Percentiles rank a stretch among this genome's conserved stretches.
Evolutionary conservation across 2,797 vertebrate genomes (phyloP).

Genomic region (Schizothorax lantsangensis): DNA sequence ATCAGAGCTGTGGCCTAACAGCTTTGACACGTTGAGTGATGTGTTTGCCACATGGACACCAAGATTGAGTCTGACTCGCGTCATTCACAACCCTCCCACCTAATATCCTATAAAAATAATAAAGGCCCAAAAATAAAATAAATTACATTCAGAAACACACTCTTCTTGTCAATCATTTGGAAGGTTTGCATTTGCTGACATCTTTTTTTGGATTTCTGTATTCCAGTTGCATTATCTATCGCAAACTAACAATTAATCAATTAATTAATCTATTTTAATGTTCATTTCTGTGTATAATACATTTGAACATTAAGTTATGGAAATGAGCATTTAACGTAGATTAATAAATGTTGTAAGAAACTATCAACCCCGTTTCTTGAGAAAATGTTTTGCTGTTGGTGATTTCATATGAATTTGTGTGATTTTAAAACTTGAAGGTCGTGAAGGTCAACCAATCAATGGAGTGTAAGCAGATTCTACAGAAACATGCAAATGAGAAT

Average conservation of each 20-base stretch:
- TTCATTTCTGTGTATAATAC: neutral
- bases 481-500: neutral
- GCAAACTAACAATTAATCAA: neutral
- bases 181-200: neutral
- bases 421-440: neutral
- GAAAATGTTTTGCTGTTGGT: neutral
- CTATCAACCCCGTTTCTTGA: neutral
- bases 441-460: neutral
- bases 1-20: neutral
- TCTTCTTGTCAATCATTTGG: neutral
- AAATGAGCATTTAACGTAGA: neutral
- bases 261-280: neutral
- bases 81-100: conserved; percentile 11
- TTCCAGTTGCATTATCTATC: neutral
- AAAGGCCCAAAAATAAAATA: neutral
- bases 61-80: neutral
- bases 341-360: neutral
- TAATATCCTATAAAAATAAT: neutral
- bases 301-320: neutral
- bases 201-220: neutral
- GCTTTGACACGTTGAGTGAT: conserved; percentile 6
- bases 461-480: neutral
- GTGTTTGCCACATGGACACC: neutral
- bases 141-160: neutral
- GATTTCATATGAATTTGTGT: neutral